Base-by-base conservation (phyloP, 2,113 vertebrate genomes). In the Cryptomyrus ogoouensis region DNA sequence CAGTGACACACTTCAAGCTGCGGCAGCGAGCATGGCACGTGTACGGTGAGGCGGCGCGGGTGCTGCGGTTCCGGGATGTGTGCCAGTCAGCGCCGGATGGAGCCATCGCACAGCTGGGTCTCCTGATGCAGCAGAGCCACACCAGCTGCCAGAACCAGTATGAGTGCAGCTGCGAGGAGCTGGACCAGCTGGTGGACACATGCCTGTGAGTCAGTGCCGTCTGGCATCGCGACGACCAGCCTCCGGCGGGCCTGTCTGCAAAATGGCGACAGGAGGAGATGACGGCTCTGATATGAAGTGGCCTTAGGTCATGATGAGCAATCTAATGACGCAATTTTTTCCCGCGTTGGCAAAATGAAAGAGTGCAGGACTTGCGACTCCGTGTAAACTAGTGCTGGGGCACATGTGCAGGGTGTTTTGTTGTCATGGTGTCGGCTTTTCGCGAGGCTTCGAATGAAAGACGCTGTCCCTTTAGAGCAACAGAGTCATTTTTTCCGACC, bases 61-160 rank as follows among this genome's bases (percentile, higher is more conserved):
- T 99, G 90, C 95, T 97, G 92, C 94, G 92, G 86, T 99, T 99
- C 88, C 95, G 97, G 95, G 95, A 95, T 62, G 95, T 97, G 87
- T 99, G 98, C 83, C 95, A 95, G 0, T 94, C 97, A 53, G 93
- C 95, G 87, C 96, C 97, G 49, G 95, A 92, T 19, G 95, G 95
- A 0, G 93, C 94, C 1, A 35, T 97, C 80, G 93, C 93, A 91
- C 95, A 96, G 90, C 96, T 99, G 92, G 98, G 98, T 62, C 96
- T 97, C 52, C 93, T 99, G 89, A 99, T 99, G 98, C 98, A 97
- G 94, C 96, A 96, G 94, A 99, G 98, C 95, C 96, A 99, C 27
- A 91, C 93, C 77, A 99, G 98, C 96, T 99, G 98, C 95, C 96
- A 95, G 93, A 97, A 99, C 93, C 93, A 99, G 93, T 99, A 97